phyloP scores from a whole-genome alignment of 2,113 vertebrate species.

The Myrmophylax atrothorax region DNA sequence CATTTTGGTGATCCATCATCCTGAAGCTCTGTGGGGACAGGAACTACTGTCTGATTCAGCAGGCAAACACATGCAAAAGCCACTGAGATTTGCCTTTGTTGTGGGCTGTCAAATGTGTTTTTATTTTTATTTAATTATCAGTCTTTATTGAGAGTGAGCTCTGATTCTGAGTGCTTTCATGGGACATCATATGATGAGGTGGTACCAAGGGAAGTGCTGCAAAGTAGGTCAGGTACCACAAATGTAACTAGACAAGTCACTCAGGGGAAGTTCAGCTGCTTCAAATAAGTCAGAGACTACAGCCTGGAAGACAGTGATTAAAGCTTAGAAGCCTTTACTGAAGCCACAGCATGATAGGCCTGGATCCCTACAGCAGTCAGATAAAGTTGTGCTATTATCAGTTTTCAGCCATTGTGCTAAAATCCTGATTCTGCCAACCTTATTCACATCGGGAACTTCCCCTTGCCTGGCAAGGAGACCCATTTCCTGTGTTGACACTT shows the following conservation, averaged over 20 bases:
- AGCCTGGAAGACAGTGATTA: conserved; percentile 35
- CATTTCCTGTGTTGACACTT: background rate
- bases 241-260: conserved; percentile 58
- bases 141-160: conserved; percentile 46
- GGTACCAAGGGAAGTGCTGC: conserved; percentile 43
- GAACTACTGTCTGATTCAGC: conserved; percentile 42
- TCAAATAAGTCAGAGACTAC: conserved; percentile 41
- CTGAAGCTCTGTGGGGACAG: conserved; percentile 7
- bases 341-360: conserved; percentile 4
- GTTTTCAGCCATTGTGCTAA: background rate
- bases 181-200: conserved; percentile 38
- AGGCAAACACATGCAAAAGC: conserved; percentile 58
- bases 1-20: conserved; percentile 41
- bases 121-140: conserved; percentile 61
- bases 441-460: background rate
- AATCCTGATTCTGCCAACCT: conserved; percentile 2
- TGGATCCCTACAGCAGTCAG: background rate
- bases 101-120: conserved; percentile 63
- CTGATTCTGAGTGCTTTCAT: conserved; percentile 42
- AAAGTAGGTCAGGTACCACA: conserved; percentile 68
- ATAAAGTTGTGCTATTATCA: background rate
- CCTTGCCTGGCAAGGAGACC: background rate
- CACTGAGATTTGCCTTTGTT: conserved; percentile 49
- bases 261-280: conserved; percentile 45
- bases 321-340: conserved; percentile 31